Evolutionary conservation across 2,888 invertebrate genomes (phyloP).

Genomic region (Meghimatium bilineatum): DNA sequence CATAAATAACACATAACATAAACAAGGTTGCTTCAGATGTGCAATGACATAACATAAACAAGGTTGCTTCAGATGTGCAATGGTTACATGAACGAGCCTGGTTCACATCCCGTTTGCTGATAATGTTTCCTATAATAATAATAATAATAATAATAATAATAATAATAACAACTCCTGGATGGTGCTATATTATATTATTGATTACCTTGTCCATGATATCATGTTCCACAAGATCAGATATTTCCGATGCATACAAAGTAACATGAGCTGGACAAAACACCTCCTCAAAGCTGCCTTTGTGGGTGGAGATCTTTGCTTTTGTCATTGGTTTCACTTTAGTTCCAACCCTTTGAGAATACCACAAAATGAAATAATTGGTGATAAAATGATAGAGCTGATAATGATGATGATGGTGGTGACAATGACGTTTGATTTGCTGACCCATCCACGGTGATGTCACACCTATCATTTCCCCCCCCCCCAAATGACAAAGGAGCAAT

Average conservation of each 20-base stretch:
- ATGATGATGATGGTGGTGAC: too few relatives aligned
- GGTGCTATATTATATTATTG: neutral
- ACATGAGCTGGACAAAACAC: slow-evolving; percentile 73
- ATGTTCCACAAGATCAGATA: slow-evolving; percentile 67
- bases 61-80: neutral
- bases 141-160: too few relatives aligned
- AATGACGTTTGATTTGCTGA: too few relatives aligned
- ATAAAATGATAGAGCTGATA: too few relatives aligned
- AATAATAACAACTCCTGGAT: too few relatives aligned
- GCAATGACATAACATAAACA: neutral
- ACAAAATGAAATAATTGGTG: neutral
- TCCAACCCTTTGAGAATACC: slow-evolving; percentile 68
- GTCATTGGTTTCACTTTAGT: slow-evolving; percentile 71
- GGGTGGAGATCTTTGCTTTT: slow-evolving; percentile 74
- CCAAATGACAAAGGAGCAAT: too few relatives aligned
- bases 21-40: neutral
- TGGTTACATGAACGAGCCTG: neutral
- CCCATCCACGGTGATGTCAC: too few relatives aligned
- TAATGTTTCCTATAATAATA: neutral
- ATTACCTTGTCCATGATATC: slow-evolving; percentile 73
- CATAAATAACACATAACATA: neutral
- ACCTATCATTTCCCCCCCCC: too few relatives aligned
- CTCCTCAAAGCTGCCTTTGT: slow-evolving; percentile 69
- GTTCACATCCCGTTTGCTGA: neutral
- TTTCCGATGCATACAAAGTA: slow-evolving; percentile 67